phyloP scores from a whole-genome alignment of 2,888 invertebrate species.

The Metopia argyrocephala region DNA sequence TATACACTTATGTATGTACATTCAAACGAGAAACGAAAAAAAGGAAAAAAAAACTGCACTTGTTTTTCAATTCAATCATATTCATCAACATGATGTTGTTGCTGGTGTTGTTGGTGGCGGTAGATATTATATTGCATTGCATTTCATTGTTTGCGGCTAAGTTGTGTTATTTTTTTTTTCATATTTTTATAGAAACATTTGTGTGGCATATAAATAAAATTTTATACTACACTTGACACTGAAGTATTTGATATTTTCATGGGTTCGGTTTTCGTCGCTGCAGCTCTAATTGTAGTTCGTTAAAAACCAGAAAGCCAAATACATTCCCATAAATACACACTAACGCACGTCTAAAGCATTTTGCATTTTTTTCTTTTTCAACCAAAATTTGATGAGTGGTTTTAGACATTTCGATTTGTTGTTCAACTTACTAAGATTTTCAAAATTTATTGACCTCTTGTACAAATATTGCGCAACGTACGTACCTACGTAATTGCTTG shows the following conservation, averaged over 20 bases:
- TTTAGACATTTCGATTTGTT: no score
- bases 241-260: constrained; percentile 60
- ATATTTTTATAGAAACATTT: constrained; percentile 1
- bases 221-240: constrained; percentile 63
- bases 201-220: constrained; percentile 46
- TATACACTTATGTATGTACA: constrained; percentile 19
- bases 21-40: background rate
- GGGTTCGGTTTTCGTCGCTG: constrained; percentile 6
- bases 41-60: constrained; percentile 9
- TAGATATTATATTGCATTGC: background rate
- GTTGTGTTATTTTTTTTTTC: constrained; percentile 11
- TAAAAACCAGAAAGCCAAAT: constrained; percentile 42
- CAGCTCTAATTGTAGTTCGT: constrained; percentile 39
- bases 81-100: background rate
- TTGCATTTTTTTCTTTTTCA: background rate
- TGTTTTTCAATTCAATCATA: constrained; percentile 54
- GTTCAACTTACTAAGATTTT: no score
- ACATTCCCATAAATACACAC: background rate
- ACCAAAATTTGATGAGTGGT: no score
- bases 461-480: no score
- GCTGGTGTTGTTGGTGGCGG: constrained; percentile 9
- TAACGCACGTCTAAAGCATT: background rate
- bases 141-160: constrained; percentile 32
- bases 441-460: no score
- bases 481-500: no score